These are phyloP conservation scores for Drosophila sp. DNA, from an alignment of 1,140 invertebrate genomes.

Conservation along the genomic window DNA sequence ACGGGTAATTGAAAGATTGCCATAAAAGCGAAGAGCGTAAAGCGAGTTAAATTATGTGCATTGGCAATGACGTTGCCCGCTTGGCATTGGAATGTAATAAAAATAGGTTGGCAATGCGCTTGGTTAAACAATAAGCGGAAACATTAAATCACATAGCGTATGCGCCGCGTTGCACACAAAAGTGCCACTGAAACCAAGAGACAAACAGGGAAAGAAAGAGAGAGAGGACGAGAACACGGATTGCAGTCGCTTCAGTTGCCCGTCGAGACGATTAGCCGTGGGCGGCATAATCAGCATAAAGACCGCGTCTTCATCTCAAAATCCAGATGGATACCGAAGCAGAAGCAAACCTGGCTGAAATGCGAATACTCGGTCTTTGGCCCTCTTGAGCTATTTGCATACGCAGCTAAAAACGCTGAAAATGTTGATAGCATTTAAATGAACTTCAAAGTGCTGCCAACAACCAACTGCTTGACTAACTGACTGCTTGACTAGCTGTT, in stretches of 20 bases:
- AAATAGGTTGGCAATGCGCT: slow-evolving; percentile 42
- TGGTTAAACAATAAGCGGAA: slow-evolving; percentile 54
- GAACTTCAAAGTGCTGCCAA: slow-evolving; percentile 80
- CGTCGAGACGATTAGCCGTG: slow-evolving; percentile 32
- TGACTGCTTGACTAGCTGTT: slow-evolving; percentile 39
- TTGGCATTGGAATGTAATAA: slow-evolving; percentile 8
- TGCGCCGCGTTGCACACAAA: slow-evolving; percentile 60
- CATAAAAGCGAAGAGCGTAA: slow-evolving; percentile 49
- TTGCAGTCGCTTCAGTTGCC: slow-evolving; percentile 3
- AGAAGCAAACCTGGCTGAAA: neutral
- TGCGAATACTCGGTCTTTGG: slow-evolving; percentile 37
- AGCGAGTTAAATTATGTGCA: slow-evolving; percentile 56
- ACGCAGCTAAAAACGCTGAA: slow-evolving; percentile 69
- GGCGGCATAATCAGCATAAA: slow-evolving; percentile 46
- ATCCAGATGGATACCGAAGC: neutral
- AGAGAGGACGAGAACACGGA: neutral
- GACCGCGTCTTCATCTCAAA: neutral
- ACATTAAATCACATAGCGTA: slow-evolving; percentile 71
- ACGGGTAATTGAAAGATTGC: slow-evolving; percentile 48
- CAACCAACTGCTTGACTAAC: slow-evolving; percentile 32
- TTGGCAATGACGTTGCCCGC: neutral
- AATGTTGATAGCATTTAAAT: slow-evolving; percentile 83
- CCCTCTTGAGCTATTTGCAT: slow-evolving; percentile 76
- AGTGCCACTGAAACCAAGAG: slow-evolving; percentile 1
- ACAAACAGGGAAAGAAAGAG: too few relatives aligned